Evolutionary conservation across 2,888 invertebrate species (phyloP).

Genomic region (Scaptomyza tumidula): DNA sequence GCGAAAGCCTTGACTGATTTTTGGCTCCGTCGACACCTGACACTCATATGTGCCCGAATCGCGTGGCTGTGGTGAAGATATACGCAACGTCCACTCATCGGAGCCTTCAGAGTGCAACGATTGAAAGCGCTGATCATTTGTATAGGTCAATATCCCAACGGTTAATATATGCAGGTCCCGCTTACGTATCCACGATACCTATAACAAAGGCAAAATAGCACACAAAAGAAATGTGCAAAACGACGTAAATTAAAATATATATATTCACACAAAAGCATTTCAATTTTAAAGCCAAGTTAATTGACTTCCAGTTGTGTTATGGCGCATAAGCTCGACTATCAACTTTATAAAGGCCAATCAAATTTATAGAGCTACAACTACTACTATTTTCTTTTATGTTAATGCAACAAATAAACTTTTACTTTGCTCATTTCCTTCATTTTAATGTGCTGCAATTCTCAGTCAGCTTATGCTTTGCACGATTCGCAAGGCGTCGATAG

Average conservation of each 20-base stretch:
- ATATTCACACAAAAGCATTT: slow-evolving; percentile 7
- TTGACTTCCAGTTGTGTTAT: not conserved
- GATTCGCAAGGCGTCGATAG: not conserved
- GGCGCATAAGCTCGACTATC: not conserved
- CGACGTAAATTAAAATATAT: slow-evolving; percentile 5
- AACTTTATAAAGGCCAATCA: not conserved
- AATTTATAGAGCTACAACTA: not conserved
- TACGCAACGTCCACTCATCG: slow-evolving; percentile 90
- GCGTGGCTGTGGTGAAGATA: slow-evolving; percentile 88
- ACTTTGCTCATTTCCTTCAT: not conserved
- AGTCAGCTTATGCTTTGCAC: not conserved
- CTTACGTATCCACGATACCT: slow-evolving; percentile 92
- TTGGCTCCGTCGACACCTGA: slow-evolving; percentile 91
- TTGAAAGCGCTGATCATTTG: slow-evolving; percentile 90
- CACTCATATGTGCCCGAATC: slow-evolving; percentile 91
- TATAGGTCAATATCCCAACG: slow-evolving; percentile 89
- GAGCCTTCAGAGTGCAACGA: slow-evolving; percentile 89
- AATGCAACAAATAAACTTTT: not conserved
- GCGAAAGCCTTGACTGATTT: slow-evolving; percentile 89
- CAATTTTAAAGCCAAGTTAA: not conserved
- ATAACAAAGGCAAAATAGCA: not conserved
- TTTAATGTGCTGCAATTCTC: slow-evolving; percentile 5
- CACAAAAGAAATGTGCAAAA: not conserved
- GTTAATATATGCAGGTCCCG: slow-evolving; percentile 91
- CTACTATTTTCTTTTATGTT: not conserved